Evolutionary conservation across 2,888 invertebrate species (phyloP), one percentile per base, ranked within the genome.

Genomic region (Temnothorax ravouxi): DNA sequence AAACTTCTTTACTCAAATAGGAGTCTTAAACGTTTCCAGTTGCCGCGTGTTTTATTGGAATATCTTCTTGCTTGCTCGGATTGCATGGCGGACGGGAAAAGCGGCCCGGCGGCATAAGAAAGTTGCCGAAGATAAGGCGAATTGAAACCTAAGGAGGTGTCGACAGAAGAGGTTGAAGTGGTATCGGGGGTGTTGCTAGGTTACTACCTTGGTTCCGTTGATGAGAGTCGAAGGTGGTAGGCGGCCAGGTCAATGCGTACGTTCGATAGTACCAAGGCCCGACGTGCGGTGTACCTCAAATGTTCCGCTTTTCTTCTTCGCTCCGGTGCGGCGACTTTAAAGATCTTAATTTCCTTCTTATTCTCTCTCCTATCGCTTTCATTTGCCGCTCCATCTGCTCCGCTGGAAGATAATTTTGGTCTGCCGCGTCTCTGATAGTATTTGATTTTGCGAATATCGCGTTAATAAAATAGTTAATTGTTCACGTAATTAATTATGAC

Each of bases 161-260:
- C 87, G 89, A 90, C 81, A 89, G 91, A 91, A 90, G 88, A 91
- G 89, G 90, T 90, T 89, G 87, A 91, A 89, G 91, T 91, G 91
- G 88, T 87, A 89, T 86, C 77, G 89, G 88, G 94, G 93, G 94
- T 93, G 94, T 94, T 94, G 94, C 94, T 94, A 94, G 94, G 94
- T 92, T 94, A 94, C 94, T 93, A 88, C 89, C 88, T 89, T 82
- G 89, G 87, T 91, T 90, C 90, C 80, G 88, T 88, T 83, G 88
- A 89, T 88, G 89, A 91, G 91, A 89, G 86, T 76, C 81, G 82
- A 82, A 83, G 84, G 82, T 83, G 59, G 85, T 86, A 81, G 83
- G 77, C 66, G 72, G 69, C 52, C 38, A 56, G 82, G 83, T 80
- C 81, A 75, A 81, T 84, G 90, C 77, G 87, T 85, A 84, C 84